Evolutionary conservation across 2,797 vertebrate genomes (phyloP).

Genomic region (Xiphophorus birchmanni): DNA sequence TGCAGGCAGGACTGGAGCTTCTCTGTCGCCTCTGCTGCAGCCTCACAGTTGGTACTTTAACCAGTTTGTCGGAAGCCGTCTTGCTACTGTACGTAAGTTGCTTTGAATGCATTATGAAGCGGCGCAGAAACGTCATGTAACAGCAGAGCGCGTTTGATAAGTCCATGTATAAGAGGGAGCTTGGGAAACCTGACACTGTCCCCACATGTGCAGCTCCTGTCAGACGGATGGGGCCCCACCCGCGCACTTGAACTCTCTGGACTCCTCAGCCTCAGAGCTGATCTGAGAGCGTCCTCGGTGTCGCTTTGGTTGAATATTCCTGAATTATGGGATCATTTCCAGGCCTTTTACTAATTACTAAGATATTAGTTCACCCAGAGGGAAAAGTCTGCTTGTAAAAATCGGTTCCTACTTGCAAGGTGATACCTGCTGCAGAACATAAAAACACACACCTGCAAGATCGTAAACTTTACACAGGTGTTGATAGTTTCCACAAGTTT

Average conservation of each 20-base stretch:
- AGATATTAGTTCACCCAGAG: not conserved
- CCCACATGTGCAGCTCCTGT: slow-evolving; percentile 18
- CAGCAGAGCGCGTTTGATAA: not conserved
- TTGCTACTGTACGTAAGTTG: not conserved
- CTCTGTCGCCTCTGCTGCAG: not conserved
- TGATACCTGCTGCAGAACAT: not conserved
- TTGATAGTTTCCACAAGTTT: not conserved
- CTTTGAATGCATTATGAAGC: slow-evolving; percentile 9
- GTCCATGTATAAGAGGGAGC: not conserved
- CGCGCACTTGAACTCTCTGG: slow-evolving; percentile 4
- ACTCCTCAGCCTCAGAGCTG: not conserved
- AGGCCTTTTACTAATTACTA: no score
- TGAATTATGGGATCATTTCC: not conserved
- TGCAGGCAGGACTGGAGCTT: not conserved
- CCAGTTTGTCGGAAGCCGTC: not conserved
- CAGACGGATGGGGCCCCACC: slow-evolving; percentile 4
- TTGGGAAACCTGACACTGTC: slow-evolving; percentile 27
- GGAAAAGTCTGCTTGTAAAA: not conserved
- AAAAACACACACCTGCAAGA: not conserved
- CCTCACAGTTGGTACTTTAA: not conserved
- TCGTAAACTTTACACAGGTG: not conserved
- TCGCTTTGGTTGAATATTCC: not conserved
- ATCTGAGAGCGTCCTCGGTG: not conserved
- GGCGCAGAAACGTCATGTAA: not conserved
- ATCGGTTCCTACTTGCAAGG: not conserved